Percentiles rank a stretch among this genome's conserved stretches.
Conservation (phyloP, 2,797 vertebrate species). For the Neomorphus geoffroyi region DNA sequence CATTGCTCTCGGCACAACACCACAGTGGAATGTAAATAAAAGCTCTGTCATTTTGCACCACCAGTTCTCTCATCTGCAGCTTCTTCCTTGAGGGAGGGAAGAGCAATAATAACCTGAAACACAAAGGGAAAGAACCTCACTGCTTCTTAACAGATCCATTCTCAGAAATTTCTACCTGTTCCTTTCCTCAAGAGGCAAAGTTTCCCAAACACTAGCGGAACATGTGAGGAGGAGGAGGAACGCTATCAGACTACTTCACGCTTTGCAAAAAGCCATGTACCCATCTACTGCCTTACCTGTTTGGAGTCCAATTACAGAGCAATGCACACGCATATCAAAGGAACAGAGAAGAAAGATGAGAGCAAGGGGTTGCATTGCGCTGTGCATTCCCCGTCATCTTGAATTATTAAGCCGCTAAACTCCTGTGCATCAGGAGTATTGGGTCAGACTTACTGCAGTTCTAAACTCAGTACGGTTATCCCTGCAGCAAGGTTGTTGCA, state of each 20-base stretch:
- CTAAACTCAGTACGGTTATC: neutral
- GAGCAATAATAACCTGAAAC: neutral
- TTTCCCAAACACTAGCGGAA: neutral
- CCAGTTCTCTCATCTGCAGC: neutral
- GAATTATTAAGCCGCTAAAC: slow-evolving; percentile 10
- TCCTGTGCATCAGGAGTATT: neutral
- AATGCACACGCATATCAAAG: neutral
- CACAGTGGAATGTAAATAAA: neutral
- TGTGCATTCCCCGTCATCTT: neutral
- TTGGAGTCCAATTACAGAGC: slow-evolving; percentile 4
- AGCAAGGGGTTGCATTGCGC: slow-evolving; percentile 3
- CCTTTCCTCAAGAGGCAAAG: neutral
- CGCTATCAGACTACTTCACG: neutral
- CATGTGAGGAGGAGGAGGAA: neutral
- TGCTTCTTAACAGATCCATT: neutral
- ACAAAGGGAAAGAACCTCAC: neutral
- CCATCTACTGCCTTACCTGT: neutral
- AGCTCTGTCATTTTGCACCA: neutral
- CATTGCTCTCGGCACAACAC: neutral
- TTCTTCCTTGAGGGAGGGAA: neutral
- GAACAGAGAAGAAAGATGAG: slow-evolving; percentile 47
- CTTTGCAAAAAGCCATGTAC: neutral
- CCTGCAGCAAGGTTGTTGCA: neutral
- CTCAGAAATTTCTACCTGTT: neutral
- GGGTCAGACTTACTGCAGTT: neutral